Base-by-base conservation (phyloP, 1,140 invertebrate genomes). In the Eupeodes corollae region DNA sequence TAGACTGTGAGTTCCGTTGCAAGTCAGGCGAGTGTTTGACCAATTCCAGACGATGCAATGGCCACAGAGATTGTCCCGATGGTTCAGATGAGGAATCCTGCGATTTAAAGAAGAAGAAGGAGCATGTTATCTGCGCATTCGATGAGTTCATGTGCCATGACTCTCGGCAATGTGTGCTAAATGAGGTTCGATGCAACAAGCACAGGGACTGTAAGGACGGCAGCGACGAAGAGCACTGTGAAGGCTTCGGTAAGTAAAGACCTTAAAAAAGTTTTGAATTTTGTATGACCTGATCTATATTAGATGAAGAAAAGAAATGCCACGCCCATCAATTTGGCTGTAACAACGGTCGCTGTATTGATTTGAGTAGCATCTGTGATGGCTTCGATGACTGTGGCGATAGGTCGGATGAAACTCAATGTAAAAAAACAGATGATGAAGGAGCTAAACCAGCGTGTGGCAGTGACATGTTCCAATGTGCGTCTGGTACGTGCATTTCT, bases 271-370 rank as follows among this genome's bases (percentile, higher is more conserved):
- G 6, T 33, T 19, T 43, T 38, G n/a, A 6, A 15, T 42, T 42
- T 15, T 14, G 18, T 41, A 18, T 44, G 16, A n/a, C 13, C 19
- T 41, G 13, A 41, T 31, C 39, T 6, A 39, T 45, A 42, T 21
- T 33, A 67, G 61, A 63, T 49, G 49, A 53, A 14, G 49, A 41
- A 0, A 40, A 57, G 70, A 32, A 66, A 69, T 61, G 85, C 26
- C 64, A 67, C 26, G 12, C 15, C 11, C 55, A 62, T 15, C 85
- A 91, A 68, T 92, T 84, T 59, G 82, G 84, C 48, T 99, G 96
- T 70, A 80, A 84, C 19, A 97, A 97, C 71, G 83, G 86, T 69
- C 71, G 57, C 78, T 86, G 83, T 50, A 73, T 86, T 40, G 75
- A 72, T 3, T 56, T 59, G 0, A 63, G 73, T 16, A 79, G 77